Base-by-base conservation (phyloP, 2,888 invertebrate genomes). In the Norana najaformis region DNA sequence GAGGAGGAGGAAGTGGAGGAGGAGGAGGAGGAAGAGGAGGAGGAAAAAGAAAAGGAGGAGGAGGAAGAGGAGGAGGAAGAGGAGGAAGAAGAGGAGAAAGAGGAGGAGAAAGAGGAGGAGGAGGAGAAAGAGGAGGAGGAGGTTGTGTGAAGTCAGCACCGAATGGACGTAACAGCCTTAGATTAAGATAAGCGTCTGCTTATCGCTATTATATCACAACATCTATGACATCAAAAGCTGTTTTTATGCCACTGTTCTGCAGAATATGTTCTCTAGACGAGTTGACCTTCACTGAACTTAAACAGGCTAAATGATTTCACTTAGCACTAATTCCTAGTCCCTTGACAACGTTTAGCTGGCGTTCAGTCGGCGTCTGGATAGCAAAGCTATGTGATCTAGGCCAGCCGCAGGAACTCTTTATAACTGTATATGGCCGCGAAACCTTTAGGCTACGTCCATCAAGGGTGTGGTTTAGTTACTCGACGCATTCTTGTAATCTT, bases 91-190 rank as follows among this genome's bases (percentile, higher is more conserved):
- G 88, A 88, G 16, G 88, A 88, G 16, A 36, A 88, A 18, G 88
- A 88, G 20, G 88, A 88, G 20, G 88, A 88, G 16, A 36, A 88
- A 18, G 88, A 88, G 20, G 88, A 88, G n/a, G n/a, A n/a, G n/a
- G n/a, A n/a, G n/a, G n/a, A n/a, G n/a, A n/a, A n/a, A n/a, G n/a
- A n/a, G n/a, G n/a, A n/a, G n/a, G n/a, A n/a, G n/a, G n/a, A n/a
- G n/a, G n/a, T n/a, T n/a, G 53, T 23, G 53, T 53, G 30, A 53
- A 30, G 23, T 53, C 11, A 30, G 53, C 53, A 53, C 53, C 53
- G 53, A 53, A 53, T 53, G 53, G 30, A 53, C 53, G 53, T 5
- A 53, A 30, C 53, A 53, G 53, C 53, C 30, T 30, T 30, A 53
- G 53, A 53, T 53, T 53, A 53, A 53, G 53, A 53, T 30, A 30